Evolutionary conservation across 2,888 invertebrate genomes (phyloP), one percentile per base, ranked within the genome.

Genomic region (Heliconius ethilla): DNA sequence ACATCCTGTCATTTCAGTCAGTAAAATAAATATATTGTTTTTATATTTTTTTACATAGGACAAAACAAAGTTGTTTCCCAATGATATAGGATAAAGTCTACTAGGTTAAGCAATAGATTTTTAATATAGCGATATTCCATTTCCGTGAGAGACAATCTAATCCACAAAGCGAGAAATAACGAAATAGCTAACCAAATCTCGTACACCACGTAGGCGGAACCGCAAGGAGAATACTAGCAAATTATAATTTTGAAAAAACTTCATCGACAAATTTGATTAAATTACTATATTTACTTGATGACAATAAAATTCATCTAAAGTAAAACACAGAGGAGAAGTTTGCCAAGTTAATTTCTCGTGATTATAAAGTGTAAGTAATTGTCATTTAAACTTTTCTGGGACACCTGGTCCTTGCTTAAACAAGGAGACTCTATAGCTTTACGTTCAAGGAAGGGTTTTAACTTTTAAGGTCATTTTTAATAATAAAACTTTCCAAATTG

Each of bases 321-420:
- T 74, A 74, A 45, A 63, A 72, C 33, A 72, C 33, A 59, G 59
- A 72, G 63, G 45, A 72, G 63, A 74, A 74, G 67, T 77, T 74
- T n/a, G 63, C 3, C 62, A 62, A 74, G 74, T 78, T 77, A 75
- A 78, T 75, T 80, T 77, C 70, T 75, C 77, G 70, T 78, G 70
- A 73, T 76, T 76, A 77, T 77, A 77, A 81, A 80, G 73, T 80
- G 77, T 45, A 76, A 79, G 69, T 79, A 74, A 81, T 80, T 80
- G 77, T 81, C 78, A 78, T 79, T 79, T 79, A 81, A 83, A 83
- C 81, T 82, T 83, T 82, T 81, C 75, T 66, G 70, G 78, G 78
- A 79, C 81, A 82, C 81, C 82, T 82, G 82, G 80, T 81, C 78
- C 81, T 73, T 78, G 29, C 76, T 75, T 67, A 78, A 79, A 72